These are phyloP conservation scores for Poeciliopsis turneri DNA, from an alignment of 2,797 vertebrate species.

Conservation along the genomic window DNA sequence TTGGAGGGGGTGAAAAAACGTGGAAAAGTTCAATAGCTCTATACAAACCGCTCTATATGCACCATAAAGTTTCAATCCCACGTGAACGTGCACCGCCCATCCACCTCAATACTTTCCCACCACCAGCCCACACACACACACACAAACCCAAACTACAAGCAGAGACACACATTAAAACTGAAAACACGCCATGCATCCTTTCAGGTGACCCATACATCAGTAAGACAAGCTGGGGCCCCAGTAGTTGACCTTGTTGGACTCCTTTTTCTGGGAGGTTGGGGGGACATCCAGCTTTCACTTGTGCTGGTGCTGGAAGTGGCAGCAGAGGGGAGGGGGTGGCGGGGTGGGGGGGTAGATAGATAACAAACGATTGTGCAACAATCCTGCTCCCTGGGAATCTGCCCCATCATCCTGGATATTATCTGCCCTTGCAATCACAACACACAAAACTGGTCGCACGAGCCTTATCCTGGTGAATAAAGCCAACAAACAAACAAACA, in stretches of 20 bases:
- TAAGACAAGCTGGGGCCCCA: neutral
- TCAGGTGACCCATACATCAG: constrained; percentile 16
- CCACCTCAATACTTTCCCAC: neutral
- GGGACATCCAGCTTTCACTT: constrained; percentile 3
- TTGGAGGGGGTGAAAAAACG: neutral
- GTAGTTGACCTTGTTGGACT: neutral
- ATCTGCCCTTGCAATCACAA: constrained; percentile 42
- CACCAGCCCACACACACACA: neutral
- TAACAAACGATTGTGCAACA: constrained; percentile 67
- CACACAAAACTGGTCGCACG: constrained; percentile 15
- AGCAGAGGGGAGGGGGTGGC: neutral
- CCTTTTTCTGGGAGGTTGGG: neutral
- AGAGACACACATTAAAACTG: constrained; percentile 1
- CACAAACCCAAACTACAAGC: too few species aligned
- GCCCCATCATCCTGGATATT: constrained; percentile 67
- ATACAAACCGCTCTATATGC: neutral
- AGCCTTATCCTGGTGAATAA: constrained; percentile 10
- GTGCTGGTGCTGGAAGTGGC: constrained; percentile 26
- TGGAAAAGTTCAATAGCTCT: neutral
- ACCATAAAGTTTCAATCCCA: neutral
- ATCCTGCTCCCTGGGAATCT: constrained; percentile 73
- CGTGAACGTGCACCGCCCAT: neutral
- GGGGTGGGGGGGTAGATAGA: neutral
- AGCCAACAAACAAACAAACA: neutral
- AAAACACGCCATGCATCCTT: constrained; percentile 25